Conservation (phyloP, 2,888 invertebrate species). For the Anodontia alba region DNA sequence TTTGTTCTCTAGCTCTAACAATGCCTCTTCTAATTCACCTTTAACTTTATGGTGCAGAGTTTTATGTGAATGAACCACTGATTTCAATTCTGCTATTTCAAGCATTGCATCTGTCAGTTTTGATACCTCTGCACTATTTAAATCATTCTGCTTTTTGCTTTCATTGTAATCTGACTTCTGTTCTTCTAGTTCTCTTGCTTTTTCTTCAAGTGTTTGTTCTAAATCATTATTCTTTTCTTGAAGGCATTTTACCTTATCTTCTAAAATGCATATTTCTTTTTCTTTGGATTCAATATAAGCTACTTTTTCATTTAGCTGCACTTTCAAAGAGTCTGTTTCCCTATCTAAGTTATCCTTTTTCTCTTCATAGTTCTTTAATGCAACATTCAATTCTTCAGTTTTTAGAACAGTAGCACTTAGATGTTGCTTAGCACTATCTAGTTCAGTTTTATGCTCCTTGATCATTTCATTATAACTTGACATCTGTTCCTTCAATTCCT, state of each 20-base stretch:
- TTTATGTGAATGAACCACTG: slow-evolving; percentile 64
- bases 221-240: slow-evolving; percentile 34
- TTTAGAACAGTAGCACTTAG: neutral
- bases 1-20: slow-evolving; percentile 41
- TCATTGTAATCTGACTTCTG: slow-evolving; percentile 25
- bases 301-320: slow-evolving; percentile 20
- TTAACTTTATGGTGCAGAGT: slow-evolving; percentile 66
- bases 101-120: slow-evolving; percentile 56
- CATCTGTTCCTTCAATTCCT: neutral
- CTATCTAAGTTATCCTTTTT: slow-evolving; percentile 33
- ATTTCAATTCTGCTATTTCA: slow-evolving; percentile 67
- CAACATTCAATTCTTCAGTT: slow-evolving; percentile 9
- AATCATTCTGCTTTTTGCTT: slow-evolving; percentile 25
- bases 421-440: slow-evolving; percentile 23
- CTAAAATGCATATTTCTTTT: slow-evolving; percentile 19
- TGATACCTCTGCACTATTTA: slow-evolving; percentile 12
- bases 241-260: slow-evolving; percentile 40
- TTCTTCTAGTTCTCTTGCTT: slow-evolving; percentile 42
- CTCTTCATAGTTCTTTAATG: slow-evolving; percentile 29
- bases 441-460: slow-evolving; percentile 7
- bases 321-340: slow-evolving; percentile 4
- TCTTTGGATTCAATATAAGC: slow-evolving; percentile 19
- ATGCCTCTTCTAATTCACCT: slow-evolving; percentile 49
- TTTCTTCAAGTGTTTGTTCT: slow-evolving; percentile 50
- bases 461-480: neutral